A percentile compares a stretch with the other conserved stretches of the same genome.
Evolutionary conservation across 1,140 invertebrate species (phyloP).

Genomic region (Drosophila eugracilis): DNA sequence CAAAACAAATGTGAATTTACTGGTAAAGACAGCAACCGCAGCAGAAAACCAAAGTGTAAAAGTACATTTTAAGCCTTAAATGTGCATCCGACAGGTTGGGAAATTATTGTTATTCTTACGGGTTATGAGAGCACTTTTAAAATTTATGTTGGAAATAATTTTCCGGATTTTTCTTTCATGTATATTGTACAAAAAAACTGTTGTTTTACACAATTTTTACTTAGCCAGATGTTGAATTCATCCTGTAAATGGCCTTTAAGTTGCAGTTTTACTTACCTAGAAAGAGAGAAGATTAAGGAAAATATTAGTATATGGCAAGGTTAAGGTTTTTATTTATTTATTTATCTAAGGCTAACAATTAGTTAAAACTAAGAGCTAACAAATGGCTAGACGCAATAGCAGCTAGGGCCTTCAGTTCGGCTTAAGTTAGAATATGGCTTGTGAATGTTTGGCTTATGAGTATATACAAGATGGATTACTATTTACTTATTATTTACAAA

Average conservation of each 20-base stretch:
- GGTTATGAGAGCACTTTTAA: constrained; percentile 19
- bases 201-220: not conserved
- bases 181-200: not conserved
- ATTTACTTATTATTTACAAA: no score
- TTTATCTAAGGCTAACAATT: no score
- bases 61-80: constrained; percentile 50
- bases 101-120: constrained; percentile 46
- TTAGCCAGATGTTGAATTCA: not conserved
- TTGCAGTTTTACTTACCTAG: constrained; percentile 48
- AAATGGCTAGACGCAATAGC: no score
- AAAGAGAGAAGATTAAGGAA: constrained; percentile 22
- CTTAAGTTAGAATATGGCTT: no score
- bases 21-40: constrained; percentile 32
- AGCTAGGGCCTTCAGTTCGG: no score
- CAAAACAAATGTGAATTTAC: constrained; percentile 37
- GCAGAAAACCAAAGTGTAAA: constrained; percentile 38
- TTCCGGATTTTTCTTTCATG: not conserved
- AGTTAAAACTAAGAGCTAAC: no score
- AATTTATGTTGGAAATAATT: constrained; percentile 24
- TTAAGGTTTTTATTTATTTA: no score
- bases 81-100: constrained; percentile 44
- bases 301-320: constrained; percentile 5
- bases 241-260: not conserved
- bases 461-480: no score
- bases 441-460: no score